A percentile compares a stretch with the other conserved stretches of the same genome.
These are phyloP conservation scores for Lineus longissimus DNA, from an alignment of 1,140 invertebrate genomes.

Conservation along the genomic window DNA sequence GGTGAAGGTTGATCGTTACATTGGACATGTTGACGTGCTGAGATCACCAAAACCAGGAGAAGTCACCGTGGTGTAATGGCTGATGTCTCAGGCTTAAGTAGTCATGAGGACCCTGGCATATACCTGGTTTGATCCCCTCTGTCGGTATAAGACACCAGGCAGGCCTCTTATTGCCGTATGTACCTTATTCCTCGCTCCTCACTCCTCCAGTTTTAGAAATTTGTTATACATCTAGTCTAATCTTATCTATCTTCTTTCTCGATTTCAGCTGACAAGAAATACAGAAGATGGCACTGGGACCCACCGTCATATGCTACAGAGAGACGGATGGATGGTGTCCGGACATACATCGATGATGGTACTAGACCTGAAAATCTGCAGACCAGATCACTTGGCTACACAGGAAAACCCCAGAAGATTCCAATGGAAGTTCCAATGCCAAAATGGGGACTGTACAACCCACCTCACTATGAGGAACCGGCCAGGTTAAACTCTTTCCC, in stretches of 20 bases:
- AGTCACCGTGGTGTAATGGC: too few species aligned
- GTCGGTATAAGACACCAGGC: too few species aligned
- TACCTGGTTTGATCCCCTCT: too few species aligned
- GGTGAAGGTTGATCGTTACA: too few species aligned
- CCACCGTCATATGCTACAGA: constrained; percentile 42
- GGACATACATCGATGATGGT: constrained; percentile 36
- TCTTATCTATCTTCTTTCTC: background rate
- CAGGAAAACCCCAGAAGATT: constrained; percentile 33
- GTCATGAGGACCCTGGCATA: too few species aligned
- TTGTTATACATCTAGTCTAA: background rate
- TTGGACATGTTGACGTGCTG: too few species aligned
- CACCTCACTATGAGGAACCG: constrained; percentile 41
- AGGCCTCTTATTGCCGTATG: too few species aligned
- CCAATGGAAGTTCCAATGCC: constrained; percentile 38
- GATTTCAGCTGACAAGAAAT: constrained; percentile 43
- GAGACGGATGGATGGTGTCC: constrained; percentile 33
- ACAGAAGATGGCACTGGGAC: constrained; percentile 43
- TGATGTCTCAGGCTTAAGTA: too few species aligned
- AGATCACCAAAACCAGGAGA: too few species aligned
- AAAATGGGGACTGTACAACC: constrained; percentile 45
- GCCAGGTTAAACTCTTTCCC: constrained; percentile 35
- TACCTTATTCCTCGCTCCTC: too few species aligned
- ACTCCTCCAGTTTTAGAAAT: too few species aligned
- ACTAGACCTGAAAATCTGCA: constrained; percentile 33
- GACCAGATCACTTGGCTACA: constrained; percentile 33